These are phyloP conservation scores for Silurus aristotelis DNA, from an alignment of 2,797 vertebrate genomes.

Conservation along the genomic window DNA sequence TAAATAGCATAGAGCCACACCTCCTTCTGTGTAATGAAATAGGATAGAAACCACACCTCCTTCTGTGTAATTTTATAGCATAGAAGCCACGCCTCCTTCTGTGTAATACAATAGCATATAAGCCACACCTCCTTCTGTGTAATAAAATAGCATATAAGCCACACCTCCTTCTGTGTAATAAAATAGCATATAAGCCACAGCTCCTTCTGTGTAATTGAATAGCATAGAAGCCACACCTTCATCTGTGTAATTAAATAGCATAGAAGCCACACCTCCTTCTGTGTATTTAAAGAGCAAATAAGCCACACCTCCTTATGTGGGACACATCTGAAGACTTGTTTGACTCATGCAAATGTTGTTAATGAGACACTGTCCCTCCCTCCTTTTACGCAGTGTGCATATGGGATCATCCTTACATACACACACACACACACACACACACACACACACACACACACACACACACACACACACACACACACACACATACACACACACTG, in stretches of 20 bases:
- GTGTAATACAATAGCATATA: neutral
- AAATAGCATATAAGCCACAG: neutral
- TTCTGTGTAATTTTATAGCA: neutral
- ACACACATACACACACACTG: neutral
- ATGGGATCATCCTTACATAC: neutral
- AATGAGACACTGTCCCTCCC: neutral
- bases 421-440: neutral
- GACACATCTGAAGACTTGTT: neutral
- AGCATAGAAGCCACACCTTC: neutral
- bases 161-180: too few species aligned
- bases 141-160: neutral
- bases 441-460: neutral
- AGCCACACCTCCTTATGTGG: neutral
- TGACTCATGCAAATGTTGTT: neutral
- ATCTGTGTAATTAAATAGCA: too few species aligned
- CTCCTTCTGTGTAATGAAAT: neutral
- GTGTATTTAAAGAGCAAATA: too few species aligned
- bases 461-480: too few species aligned
- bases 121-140: neutral
- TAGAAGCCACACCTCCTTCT: too few species aligned
- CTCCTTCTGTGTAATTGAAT: neutral
- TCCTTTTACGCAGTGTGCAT: neutral
- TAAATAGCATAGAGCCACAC: neutral
- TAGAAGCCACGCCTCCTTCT: neutral
- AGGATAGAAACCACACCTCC: neutral